Evolutionary conservation across 2,113 vertebrate genomes (phyloP).

Genomic region (Ia io): DNA sequence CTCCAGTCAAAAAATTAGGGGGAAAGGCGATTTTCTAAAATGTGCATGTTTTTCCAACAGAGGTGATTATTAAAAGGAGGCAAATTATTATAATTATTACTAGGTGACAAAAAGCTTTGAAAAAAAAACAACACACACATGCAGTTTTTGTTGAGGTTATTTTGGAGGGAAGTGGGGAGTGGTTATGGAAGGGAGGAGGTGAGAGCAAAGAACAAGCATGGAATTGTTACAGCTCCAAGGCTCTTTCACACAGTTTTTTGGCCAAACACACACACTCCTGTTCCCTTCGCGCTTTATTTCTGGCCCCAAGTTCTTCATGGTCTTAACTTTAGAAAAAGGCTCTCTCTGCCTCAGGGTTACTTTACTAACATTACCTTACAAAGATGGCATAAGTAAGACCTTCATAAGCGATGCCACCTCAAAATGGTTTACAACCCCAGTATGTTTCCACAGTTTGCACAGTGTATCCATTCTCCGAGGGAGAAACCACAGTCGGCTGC

Average conservation of each 20-base stretch:
- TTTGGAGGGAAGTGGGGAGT: fast-evolving
- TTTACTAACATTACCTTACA: not conserved
- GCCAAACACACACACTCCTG: not conserved
- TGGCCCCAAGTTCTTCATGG: not conserved
- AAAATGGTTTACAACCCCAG: not conserved
- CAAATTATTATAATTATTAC: not conserved
- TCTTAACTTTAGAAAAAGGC: not conserved
- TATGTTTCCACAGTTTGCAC: not conserved
- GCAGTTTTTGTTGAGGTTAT: not conserved
- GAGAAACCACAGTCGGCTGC: not conserved
- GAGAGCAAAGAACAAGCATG: not conserved
- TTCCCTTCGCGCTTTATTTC: not conserved
- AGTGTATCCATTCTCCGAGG: not conserved
- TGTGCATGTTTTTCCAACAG: not conserved
- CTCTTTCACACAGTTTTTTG: not conserved
- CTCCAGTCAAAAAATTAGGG: not conserved
- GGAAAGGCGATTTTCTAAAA: not conserved
- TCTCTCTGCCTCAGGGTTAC: not conserved
- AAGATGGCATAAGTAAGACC: not conserved
- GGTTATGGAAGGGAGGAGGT: no score
- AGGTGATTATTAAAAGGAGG: not conserved
- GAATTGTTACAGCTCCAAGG: not conserved
- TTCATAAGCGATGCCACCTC: not conserved
- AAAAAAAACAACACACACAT: not conserved
- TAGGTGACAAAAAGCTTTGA: not conserved